phyloP scores from a whole-genome alignment of 2,113 vertebrate species.

The Dunckerocampus dactyliophorus region DNA sequence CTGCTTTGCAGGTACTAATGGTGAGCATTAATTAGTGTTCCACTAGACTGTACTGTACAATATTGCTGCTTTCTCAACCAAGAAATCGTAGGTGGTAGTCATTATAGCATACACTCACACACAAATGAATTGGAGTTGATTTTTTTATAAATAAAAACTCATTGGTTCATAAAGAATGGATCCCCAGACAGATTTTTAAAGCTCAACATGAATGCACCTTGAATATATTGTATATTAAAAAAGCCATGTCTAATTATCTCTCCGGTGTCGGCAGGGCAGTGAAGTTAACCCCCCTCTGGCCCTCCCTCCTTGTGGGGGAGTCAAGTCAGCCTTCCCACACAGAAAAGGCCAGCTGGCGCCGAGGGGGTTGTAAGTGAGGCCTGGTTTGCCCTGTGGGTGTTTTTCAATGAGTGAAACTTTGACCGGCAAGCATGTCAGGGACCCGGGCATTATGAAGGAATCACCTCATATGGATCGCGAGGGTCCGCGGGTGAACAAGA shows the following conservation, averaged over 20 bases:
- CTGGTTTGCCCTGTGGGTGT: conserved; percentile 58
- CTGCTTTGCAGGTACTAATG: neutral
- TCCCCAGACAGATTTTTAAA: neutral
- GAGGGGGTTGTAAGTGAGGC: conserved; percentile 49
- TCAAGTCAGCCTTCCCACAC: conserved; percentile 45
- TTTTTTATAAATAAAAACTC: neutral
- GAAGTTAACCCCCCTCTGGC: conserved; percentile 24
- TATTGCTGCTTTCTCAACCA: conserved; percentile 3
- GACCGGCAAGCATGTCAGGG: conserved; percentile 30
- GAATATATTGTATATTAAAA: neutral
- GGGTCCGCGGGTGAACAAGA: conserved; percentile 15
- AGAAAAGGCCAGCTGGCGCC: conserved; percentile 58
- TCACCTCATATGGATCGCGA: conserved; percentile 36
- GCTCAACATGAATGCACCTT: conserved; percentile 2
- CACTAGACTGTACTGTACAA: neutral
- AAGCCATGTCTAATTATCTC: conserved; percentile 16
- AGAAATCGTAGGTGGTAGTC: neutral
- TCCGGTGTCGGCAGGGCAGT: conserved; percentile 13
- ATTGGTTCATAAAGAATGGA: neutral
- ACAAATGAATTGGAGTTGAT: neutral
- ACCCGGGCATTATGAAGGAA: conserved; percentile 17
- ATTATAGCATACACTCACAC: neutral
- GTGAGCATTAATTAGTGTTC: neutral
- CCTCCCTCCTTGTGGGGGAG: conserved; percentile 31
- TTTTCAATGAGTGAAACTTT: conserved; percentile 58